These are phyloP conservation scores for Meteorus sp. DNA, from an alignment of 1,140 invertebrate genomes.

Conservation along the genomic window DNA sequence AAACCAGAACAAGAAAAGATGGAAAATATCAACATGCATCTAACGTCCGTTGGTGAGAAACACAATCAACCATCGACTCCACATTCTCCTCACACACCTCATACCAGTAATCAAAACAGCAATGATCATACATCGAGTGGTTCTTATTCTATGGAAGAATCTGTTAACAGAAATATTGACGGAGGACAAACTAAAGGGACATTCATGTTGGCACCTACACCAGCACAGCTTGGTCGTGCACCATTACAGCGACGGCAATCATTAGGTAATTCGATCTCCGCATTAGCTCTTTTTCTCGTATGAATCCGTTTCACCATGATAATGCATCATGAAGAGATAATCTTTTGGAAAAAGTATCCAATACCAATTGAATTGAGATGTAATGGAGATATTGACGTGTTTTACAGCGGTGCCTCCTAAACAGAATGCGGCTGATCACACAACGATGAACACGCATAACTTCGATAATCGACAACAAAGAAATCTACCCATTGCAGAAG, in stretches of 20 bases:
- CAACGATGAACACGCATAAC: conserved; percentile 42
- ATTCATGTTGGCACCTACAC: conserved; percentile 89
- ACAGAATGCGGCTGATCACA: conserved; percentile 48
- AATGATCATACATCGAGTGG: conserved; percentile 44
- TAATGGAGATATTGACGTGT: too few relatives aligned
- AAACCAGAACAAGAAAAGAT: conserved; percentile 50
- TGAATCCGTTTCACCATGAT: not conserved
- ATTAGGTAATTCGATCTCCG: conserved; percentile 62
- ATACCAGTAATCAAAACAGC: conserved; percentile 39
- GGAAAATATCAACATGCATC: conserved; percentile 36
- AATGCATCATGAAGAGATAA: conserved; percentile 1
- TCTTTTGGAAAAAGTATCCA: not conserved
- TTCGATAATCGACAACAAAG: conserved; percentile 44
- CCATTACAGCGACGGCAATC: conserved; percentile 82
- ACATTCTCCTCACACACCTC: conserved; percentile 50
- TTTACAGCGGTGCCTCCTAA: conserved; percentile 47
- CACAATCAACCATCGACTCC: conserved; percentile 49
- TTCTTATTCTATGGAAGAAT: conserved; percentile 45
- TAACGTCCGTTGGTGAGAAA: conserved; percentile 43
- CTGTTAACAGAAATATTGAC: conserved; percentile 47
- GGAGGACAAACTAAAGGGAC: conserved; percentile 57
- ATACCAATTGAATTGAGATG: conserved; percentile 9
- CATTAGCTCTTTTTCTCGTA: not conserved
- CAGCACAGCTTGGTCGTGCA: conserved; percentile 86
- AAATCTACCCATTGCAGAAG: conserved; percentile 37